Evolutionary conservation across 2,113 vertebrate genomes (phyloP), one percentile per base, ranked within the genome.

Genomic region (Bufo bufo): DNA sequence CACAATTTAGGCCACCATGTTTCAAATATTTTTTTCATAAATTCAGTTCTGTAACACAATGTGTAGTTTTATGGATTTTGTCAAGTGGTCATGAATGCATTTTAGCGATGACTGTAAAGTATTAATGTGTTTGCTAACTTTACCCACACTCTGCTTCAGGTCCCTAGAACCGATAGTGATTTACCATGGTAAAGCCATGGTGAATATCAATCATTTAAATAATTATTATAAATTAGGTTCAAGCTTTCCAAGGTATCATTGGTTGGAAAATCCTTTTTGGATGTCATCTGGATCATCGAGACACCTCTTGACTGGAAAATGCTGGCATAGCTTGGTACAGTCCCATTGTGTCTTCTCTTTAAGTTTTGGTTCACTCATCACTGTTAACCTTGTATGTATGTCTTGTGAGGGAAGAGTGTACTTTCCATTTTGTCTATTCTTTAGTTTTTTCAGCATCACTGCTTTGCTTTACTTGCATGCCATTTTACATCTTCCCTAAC

Each of bases 201-300:
- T 84, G 23, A 63, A 56, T 88, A 47, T 77, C 56, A 77, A 19
- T 82, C 16, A 82, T 84, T 84, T 72, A 82, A 84, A 77, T 83
- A 65, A 77, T 82, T 77, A 20, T 88, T 59, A 71, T 9, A 65
- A 65, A 88, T 77, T 75, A 74, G 56, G 54, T 82, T 58, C 19
- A 83, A 77, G 71, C 65, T 63, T 69, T 88, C 47, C 58, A 74
- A 91, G 89, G 90, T 92, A 90, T 92, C 90, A 91, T 85, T 85
- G 0, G 81, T 86, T 93, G 92, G 91, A 90, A 91, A 80, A 86
- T 93, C 92, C 91, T 92, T 92, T 91, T 91, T 93, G 93, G 91
- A 91, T 93, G 92, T 93, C 92, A 93, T 91, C 92, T 92, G 93
- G 92, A 94, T 92, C 91, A 77, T 63, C 90, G 92, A 12, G 90